Conservation (phyloP, 2,113 vertebrate species). For the Spheniscus mendiculus region DNA sequence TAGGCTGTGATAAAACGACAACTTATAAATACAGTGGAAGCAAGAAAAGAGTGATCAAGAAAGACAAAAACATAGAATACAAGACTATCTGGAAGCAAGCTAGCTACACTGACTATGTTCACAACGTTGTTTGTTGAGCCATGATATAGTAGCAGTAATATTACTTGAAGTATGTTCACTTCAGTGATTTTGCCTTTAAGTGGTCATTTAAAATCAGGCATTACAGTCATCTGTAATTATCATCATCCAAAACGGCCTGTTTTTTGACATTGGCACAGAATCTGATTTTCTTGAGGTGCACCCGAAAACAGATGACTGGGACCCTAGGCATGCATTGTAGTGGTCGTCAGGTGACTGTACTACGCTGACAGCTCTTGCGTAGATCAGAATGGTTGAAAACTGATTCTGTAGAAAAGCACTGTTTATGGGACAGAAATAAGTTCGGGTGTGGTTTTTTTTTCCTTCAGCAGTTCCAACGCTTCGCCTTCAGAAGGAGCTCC, state of each 20-base stretch:
- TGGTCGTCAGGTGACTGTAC: background rate
- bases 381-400: background rate
- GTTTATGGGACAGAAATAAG: background rate
- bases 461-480: slow-evolving; percentile 84
- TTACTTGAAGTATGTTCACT: background rate
- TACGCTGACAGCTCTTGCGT: fast-evolving
- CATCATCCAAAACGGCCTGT: background rate
- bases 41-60: background rate
- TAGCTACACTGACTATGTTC: background rate
- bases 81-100: background rate
- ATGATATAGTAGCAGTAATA: background rate
- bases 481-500: slow-evolving; percentile 86
- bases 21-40: background rate
- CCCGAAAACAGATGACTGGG: background rate
- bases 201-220: background rate
- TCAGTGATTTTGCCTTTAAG: background rate
- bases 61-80: background rate
- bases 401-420: background rate
- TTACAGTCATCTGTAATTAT: background rate
- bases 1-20: background rate
- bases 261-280: background rate
- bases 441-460: background rate
- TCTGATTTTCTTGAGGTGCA: background rate
- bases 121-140: background rate
- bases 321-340: background rate